Percentiles rank a stretch among this genome's conserved stretches.
phyloP scores from a whole-genome alignment of 2,113 vertebrate species.

The Cyprinus carpio region DNA sequence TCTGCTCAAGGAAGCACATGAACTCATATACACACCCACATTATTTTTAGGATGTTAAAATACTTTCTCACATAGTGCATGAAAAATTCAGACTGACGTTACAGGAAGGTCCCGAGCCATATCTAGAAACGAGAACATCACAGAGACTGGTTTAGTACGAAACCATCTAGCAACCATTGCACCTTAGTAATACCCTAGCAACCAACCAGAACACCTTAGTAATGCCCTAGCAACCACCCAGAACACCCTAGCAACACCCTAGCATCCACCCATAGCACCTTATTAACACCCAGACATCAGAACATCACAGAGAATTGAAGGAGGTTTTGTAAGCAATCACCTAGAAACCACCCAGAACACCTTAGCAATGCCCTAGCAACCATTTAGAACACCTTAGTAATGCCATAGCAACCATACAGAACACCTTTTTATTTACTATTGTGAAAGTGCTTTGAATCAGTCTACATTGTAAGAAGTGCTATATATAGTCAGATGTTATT shows the following conservation, averaged over 20 bases:
- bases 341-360: background rate
- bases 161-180: background rate
- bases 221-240: background rate
- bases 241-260: background rate
- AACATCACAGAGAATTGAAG: too few relatives aligned
- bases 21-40: background rate
- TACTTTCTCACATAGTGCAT: background rate
- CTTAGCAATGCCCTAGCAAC: background rate
- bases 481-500: too few relatives aligned
- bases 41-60: background rate
- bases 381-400: background rate
- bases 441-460: too few relatives aligned
- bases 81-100: background rate
- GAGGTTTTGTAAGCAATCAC: too few relatives aligned
- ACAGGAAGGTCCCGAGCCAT: background rate
- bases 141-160: background rate
- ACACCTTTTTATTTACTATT: too few relatives aligned
- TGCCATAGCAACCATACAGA: too few relatives aligned
- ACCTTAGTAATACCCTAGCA: background rate
- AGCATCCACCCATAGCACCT: background rate
- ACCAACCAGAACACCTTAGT: background rate
- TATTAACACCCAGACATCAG: too few relatives aligned
- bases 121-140: background rate
- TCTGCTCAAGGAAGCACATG: slow-evolving; percentile 10
- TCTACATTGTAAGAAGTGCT: too few relatives aligned